Percentiles rank a stretch among this genome's conserved stretches.
Evolutionary conservation across 2,888 invertebrate species (phyloP).

Genomic region (Deilephila porcellus): DNA sequence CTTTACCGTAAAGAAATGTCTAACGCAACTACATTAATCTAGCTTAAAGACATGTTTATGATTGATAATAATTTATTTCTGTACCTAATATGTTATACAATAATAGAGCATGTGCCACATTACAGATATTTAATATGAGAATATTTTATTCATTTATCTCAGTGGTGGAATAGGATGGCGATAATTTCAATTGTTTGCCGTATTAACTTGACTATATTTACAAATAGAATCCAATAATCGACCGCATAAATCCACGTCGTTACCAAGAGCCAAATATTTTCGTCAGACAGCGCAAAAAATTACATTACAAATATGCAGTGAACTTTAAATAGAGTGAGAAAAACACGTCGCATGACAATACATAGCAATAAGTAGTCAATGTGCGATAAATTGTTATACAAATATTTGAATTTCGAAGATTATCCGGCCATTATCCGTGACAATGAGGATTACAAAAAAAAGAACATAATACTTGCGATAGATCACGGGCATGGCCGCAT

Average conservation of each 20-base stretch:
- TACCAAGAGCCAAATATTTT: conserved; percentile 9
- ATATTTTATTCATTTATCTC: neutral
- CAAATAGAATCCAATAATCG: neutral
- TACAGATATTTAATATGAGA: neutral
- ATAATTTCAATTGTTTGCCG: neutral
- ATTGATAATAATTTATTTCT: too few relatives aligned
- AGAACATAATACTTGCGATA: neutral
- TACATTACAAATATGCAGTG: neutral
- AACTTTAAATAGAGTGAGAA: neutral
- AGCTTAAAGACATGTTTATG: too few relatives aligned
- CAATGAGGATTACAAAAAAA: neutral
- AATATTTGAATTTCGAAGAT: neutral
- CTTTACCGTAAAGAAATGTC: too few relatives aligned
- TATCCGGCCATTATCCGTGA: neutral
- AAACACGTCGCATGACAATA: neutral
- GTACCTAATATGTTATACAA: too few relatives aligned
- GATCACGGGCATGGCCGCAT: conserved; percentile 30
- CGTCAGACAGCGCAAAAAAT: neutral
- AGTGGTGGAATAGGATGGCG: neutral
- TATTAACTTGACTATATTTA: neutral
- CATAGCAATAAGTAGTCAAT: neutral
- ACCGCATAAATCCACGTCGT: neutral
- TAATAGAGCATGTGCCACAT: too few relatives aligned
- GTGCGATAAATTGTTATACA: too few relatives aligned
- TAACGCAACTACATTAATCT: too few relatives aligned